Evolutionary conservation across 2,797 vertebrate genomes (phyloP), one percentile per base, ranked within the genome.

Genomic region (Benthosema pterotum): DNA sequence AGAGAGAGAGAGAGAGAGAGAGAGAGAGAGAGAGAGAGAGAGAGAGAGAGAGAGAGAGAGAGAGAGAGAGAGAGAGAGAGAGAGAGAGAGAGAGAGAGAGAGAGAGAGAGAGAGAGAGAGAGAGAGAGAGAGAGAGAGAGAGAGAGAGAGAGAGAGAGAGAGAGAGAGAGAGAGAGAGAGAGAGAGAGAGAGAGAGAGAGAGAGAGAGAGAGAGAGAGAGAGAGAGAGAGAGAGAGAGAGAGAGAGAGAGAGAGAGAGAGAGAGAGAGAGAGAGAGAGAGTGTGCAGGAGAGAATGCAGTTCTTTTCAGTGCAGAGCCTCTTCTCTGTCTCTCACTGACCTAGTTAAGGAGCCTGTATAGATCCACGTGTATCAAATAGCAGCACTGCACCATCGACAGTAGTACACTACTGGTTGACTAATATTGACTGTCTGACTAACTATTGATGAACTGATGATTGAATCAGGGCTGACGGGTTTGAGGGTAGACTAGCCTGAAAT

Each of bases 311-410:
- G 13, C 72, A 42, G 5, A 45, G 28, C 46, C 43, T 17, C 48
- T 13, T 12, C 22, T 52, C 16, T 52, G 19, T 3, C 43, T 58
- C 55, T 71, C 52, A 5, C 61, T 75, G 77, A 71, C 69, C 75
- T 43, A 53, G 43, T 65, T 74, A 47, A 61, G 42, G 15, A 22
- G 25, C n/a, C 49, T 42, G 42, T 61, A 8, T 22, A 38, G 60
- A 60, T n/a, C n/a, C n/a, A n/a, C n/a, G n/a, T 47, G 13, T 18
- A 52, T 64, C 19, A 32, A 42, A 57, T 42, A 15, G 14, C 11
- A 32, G 53, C 57, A 67, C 60, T 60, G 43, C 16, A 49, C 43
- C 38, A 51, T 5, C 11, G 15, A 54, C 9, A 15, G 0, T 43
- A 32, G 12, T 0, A 6, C 25, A 19, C 48, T 46, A 11, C 60